These are phyloP conservation scores for Caenorhabditis macrosperma DNA, from an alignment of 2,888 invertebrate species.

Conservation along the genomic window DNA sequence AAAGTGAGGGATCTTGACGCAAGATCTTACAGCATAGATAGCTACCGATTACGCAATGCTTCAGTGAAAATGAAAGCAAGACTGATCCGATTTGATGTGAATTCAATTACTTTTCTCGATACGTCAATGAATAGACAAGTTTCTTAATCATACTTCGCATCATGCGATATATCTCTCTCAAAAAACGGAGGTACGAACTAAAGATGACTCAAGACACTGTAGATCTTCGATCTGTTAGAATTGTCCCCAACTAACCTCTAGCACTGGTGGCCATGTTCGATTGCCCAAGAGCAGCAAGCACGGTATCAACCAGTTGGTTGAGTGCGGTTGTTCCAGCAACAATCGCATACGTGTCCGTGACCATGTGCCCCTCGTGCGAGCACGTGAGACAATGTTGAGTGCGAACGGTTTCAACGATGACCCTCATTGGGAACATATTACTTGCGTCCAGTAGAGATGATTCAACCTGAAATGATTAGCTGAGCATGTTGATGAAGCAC, in stretches of 20 bases:
- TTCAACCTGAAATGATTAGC: conserved; percentile 16
- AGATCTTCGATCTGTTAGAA: background rate
- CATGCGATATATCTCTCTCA: conserved; percentile 19
- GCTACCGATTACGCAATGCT: conserved; percentile 33
- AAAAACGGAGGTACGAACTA: background rate
- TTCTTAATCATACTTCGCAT: background rate
- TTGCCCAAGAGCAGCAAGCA: conserved; percentile 91
- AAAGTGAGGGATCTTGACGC: conserved; percentile 46
- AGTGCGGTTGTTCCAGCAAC: conserved; percentile 83
- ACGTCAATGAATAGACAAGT: background rate
- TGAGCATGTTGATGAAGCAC: background rate
- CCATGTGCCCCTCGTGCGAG: conserved; percentile 79
- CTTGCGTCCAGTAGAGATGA: background rate
- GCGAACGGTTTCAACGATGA: conserved; percentile 87
- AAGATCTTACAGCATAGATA: conserved; percentile 59
- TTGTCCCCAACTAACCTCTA: conserved; percentile 81
- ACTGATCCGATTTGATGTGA: conserved; percentile 9
- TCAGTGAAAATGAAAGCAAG: conserved; percentile 36
- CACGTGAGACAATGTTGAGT: conserved; percentile 78
- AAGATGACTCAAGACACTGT: background rate
- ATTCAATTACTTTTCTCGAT: background rate
- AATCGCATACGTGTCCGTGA: conserved; percentile 92
- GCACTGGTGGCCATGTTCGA: conserved; percentile 82
- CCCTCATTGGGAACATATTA: conserved; percentile 87
- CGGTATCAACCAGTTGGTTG: conserved; percentile 89